Conservation (phyloP, 2,888 invertebrate genomes). For the Oscheius onirici region DNA sequence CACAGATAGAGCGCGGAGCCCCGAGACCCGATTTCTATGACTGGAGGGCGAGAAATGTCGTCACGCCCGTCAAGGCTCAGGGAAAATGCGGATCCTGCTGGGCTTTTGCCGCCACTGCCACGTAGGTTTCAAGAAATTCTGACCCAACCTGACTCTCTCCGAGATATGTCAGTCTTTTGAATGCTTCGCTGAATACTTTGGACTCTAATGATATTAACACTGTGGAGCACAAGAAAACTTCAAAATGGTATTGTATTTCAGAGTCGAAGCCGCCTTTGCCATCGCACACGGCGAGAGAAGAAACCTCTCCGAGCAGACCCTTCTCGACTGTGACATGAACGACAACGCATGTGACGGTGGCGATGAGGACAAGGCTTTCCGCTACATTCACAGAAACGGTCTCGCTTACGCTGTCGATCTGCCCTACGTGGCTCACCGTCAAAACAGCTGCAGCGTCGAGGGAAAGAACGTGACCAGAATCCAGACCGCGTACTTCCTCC, state of each 20-base stretch:
- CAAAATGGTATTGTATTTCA: neutral
- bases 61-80: slow-evolving; percentile 70
- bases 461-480: slow-evolving; percentile 62
- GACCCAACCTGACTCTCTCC: neutral
- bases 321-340: slow-evolving; percentile 70
- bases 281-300: slow-evolving; percentile 58
- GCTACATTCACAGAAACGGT: slow-evolving; percentile 70
- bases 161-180: neutral
- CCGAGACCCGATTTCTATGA: slow-evolving; percentile 64
- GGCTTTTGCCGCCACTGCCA: slow-evolving; percentile 71
- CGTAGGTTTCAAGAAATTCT: slow-evolving; percentile 26
- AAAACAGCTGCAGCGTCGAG: slow-evolving; percentile 60
- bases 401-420: slow-evolving; percentile 87
- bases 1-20: slow-evolving; percentile 34
- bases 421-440: slow-evolving; percentile 81
- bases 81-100: slow-evolving; percentile 70
- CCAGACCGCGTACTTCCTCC: slow-evolving; percentile 66
- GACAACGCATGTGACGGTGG: slow-evolving; percentile 74
- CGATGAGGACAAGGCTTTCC: slow-evolving; percentile 74
- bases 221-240: no score
- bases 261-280: slow-evolving; percentile 67
- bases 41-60: slow-evolving; percentile 67
- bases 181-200: no score
- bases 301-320: slow-evolving; percentile 65
- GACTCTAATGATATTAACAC: no score